Evolutionary conservation across 2,888 invertebrate genomes (phyloP), one percentile per base, ranked within the genome.

Genomic region (Tuta absoluta): DNA sequence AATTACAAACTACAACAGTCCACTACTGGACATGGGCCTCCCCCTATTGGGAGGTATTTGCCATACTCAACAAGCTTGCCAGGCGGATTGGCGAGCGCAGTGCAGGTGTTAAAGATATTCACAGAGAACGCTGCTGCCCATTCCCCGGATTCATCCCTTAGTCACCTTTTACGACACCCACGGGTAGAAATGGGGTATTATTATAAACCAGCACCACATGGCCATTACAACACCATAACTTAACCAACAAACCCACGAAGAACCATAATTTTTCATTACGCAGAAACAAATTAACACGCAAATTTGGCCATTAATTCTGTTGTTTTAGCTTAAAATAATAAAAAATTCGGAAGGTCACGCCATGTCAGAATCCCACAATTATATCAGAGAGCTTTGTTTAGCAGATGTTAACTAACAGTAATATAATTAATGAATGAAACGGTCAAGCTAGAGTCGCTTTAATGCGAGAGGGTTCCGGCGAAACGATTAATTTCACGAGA

Each of bases 301-400:
- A 53, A 23, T 53, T 23, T 21, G 2, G 49, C 23, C 51, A 53
- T 53, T 24, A 53, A 53, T 24, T 53, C 51, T 53, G 51, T 53
- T 53, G 51, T 53, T 53, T 53, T 23, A 57, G 11, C 33, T 57
- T 17, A 33, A 57, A 33, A 57, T 57, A 57, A 33, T 57, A 57
- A 7, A 57, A 24, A 10, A 28, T 33, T 57, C 10, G 33, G 57
- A 57, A 57, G 57, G 57, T 33, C 57, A 57, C n/a, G 28, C 33
- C 28, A 28, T 57, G 33, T 23, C 53, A 33, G 24, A 33, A 33
- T 57, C 57, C 57, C 57, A 57, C 57, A 57, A n/a, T 57, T 57
- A 57, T 57, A 57, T 41, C 28, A 48, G 37, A 10, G 51, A 12
- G 21, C 37, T 58, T 63, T 63, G 57, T 56, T 33, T 17, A 14